Evolutionary conservation across 2,888 invertebrate genomes (phyloP).

Genomic region (Megamerina dolium): DNA sequence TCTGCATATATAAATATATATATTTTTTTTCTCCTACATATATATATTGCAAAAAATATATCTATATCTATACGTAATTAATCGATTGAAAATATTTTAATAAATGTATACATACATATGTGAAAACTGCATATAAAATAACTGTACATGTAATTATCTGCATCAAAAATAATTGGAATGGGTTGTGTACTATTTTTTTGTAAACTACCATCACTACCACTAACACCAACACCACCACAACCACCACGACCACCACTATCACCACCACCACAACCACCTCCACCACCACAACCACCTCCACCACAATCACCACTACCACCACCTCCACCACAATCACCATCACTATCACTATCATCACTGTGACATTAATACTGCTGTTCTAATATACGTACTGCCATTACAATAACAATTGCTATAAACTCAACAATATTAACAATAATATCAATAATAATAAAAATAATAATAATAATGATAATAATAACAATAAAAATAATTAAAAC

Average conservation of each 20-base stretch:
- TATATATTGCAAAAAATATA: too few relatives aligned
- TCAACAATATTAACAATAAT: conserved; percentile 7
- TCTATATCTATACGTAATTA: too few relatives aligned
- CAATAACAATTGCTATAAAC: too few relatives aligned
- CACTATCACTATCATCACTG: too few relatives aligned
- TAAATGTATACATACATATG: conserved; percentile 23
- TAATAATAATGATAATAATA: conserved; percentile 5
- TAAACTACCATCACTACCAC: conserved; percentile 11
- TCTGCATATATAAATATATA: conserved; percentile 37
- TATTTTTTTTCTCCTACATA: too few relatives aligned
- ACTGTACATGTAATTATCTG: conserved; percentile 41
- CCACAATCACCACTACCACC: conserved; percentile 14
- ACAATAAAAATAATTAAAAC: conserved; percentile 11
- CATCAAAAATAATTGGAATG: conserved; percentile 31
- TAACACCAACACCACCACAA: conserved; percentile 10
- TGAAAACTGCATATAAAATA: conserved; percentile 40
- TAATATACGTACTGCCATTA: too few relatives aligned
- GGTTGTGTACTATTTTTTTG: conserved; percentile 43
- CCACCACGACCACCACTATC: conserved; percentile 10
- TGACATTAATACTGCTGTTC: too few relatives aligned
- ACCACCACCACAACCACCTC: conserved; percentile 1
- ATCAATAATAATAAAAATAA: conserved; percentile 2
- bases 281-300: conserved; percentile 5
- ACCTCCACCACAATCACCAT: conserved; percentile 19
- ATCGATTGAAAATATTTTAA: background rate